A percentile compares a stretch with the other conserved stretches of the same genome.
These are phyloP conservation scores for Pentamera pediparva DNA, from an alignment of 53 echinoderm and acorn worm genomes.

Conservation along the genomic window DNA sequence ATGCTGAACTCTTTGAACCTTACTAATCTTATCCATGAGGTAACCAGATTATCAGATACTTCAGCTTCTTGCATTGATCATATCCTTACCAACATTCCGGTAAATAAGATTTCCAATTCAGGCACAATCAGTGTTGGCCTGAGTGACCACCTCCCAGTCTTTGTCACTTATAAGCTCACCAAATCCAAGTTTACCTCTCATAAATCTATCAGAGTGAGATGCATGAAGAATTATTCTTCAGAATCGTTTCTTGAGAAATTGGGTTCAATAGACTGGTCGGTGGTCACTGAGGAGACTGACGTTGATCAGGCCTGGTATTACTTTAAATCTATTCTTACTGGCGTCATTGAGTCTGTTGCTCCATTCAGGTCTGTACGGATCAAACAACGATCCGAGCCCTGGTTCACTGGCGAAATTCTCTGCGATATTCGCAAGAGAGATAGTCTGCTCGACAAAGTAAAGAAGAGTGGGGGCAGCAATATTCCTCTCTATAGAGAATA, in stretches of 20 bases:
- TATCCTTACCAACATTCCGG: not conserved
- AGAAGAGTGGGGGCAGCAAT: not conserved
- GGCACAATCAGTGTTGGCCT: not conserved
- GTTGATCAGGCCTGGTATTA: not conserved
- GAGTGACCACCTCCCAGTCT: not conserved
- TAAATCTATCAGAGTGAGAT: not conserved
- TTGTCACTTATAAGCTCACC: not conserved
- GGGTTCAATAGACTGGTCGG: not conserved
- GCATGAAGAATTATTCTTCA: not conserved
- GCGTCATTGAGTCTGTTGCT: not conserved
- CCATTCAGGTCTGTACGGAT: not conserved
- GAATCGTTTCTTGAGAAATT: not conserved
- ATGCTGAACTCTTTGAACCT: not conserved
- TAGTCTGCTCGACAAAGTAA: not conserved
- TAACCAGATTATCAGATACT: not conserved
- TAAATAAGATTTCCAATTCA: not conserved
- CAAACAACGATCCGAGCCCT: not conserved
- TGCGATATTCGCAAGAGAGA: not conserved
- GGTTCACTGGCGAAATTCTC: not conserved
- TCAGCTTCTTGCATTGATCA: not conserved
- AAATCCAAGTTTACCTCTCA: not conserved
- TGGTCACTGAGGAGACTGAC: not conserved
- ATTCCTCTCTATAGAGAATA: conserved; percentile 7
- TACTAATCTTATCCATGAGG: not conserved
- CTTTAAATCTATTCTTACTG: not conserved